Conservation (phyloP, 2,113 vertebrate species). For the Nycticorax nycticorax region DNA sequence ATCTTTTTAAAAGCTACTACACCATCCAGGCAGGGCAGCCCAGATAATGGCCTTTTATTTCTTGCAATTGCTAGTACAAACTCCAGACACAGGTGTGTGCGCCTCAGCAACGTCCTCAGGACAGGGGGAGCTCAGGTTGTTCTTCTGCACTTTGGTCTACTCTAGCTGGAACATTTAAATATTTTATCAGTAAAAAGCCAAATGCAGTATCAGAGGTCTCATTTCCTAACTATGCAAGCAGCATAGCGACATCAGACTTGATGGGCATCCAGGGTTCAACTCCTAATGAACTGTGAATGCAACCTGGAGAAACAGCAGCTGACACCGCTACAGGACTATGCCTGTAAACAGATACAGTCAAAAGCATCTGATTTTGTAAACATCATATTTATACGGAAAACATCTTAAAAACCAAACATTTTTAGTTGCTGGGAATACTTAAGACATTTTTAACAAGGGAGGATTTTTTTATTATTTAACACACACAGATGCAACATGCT, state of each 20-base stretch:
- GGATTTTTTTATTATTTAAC: background rate
- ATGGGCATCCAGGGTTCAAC: background rate
- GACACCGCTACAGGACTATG: background rate
- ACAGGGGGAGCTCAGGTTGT: background rate
- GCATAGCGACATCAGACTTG: background rate
- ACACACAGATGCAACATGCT: background rate
- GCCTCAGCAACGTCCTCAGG: background rate
- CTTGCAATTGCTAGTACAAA: background rate
- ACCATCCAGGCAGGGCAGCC: background rate
- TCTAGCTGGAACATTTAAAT: background rate
- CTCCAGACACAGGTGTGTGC: background rate
- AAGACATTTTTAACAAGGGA: background rate
- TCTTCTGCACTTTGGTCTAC: background rate
- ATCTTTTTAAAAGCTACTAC: background rate
- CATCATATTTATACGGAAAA: background rate
- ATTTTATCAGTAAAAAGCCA: background rate
- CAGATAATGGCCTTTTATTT: background rate
- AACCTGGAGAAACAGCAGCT: slow-evolving; percentile 5
- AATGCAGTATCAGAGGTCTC: background rate
- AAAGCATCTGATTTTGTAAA: background rate
- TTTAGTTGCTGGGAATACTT: background rate
- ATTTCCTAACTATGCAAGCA: background rate
- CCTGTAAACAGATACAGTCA: background rate
- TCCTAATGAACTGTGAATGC: background rate
- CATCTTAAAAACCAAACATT: background rate